These are phyloP conservation scores for Synergus laeviventris DNA, from an alignment of 2,888 invertebrate species.

Conservation along the genomic window DNA sequence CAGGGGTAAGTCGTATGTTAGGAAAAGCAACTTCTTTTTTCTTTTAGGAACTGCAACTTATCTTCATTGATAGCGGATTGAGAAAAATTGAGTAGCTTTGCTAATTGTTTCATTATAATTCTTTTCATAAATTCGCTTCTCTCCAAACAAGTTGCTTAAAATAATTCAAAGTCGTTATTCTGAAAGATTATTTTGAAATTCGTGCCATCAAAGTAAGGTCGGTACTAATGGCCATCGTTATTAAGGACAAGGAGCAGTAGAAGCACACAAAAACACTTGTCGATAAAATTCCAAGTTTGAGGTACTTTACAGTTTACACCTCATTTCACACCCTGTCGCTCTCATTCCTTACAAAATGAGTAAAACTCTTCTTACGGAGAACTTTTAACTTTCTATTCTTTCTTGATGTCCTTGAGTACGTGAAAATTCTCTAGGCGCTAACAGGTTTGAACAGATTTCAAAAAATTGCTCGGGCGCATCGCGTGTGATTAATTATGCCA, in stretches of 20 bases:
- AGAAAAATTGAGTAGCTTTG: too few relatives aligned
- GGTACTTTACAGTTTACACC: neutral
- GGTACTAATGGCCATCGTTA: slow-evolving; percentile 26
- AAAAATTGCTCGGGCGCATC: too few relatives aligned
- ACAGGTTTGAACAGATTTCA: too few relatives aligned
- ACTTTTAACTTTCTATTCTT: neutral
- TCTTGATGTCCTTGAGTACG: neutral
- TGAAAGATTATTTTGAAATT: slow-evolving; percentile 1
- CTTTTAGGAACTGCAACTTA: neutral
- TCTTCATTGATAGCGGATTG: neutral
- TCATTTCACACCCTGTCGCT: neutral
- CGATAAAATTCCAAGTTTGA: slow-evolving; percentile 12
- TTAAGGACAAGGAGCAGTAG: slow-evolving; percentile 16
- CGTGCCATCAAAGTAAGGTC: neutral
- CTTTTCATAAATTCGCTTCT: neutral
- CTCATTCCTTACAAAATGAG: neutral
- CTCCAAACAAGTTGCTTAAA: neutral
- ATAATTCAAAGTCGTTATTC: neutral
- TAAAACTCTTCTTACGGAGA: neutral
- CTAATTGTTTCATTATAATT: too few relatives aligned
- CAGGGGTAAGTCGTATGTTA: slow-evolving; percentile 12
- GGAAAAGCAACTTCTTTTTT: neutral
- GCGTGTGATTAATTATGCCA: too few relatives aligned
- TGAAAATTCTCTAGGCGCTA: too few relatives aligned
- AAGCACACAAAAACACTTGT: slow-evolving; percentile 22